These are phyloP conservation scores for Prinia subflava DNA, from an alignment of 2,113 vertebrate species.

Conservation along the genomic window DNA sequence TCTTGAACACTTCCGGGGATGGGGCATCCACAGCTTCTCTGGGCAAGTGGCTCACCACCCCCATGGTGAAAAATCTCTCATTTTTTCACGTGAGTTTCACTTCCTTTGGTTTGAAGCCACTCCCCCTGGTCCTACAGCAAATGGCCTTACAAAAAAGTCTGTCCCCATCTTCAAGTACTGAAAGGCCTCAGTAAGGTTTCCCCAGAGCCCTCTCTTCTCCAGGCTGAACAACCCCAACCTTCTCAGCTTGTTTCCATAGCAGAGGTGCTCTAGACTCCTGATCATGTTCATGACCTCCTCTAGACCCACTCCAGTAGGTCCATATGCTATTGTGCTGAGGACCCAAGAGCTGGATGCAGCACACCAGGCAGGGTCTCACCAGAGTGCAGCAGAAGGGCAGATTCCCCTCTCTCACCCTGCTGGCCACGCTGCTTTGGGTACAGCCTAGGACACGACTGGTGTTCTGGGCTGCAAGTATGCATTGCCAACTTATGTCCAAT, in stretches of 20 bases:
- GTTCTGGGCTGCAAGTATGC: accelerated
- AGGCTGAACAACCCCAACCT: neutral
- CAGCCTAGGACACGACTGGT: neutral
- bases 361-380: neutral
- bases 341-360: neutral
- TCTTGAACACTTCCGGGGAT: neutral
- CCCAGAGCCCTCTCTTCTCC: neutral
- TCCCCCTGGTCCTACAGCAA: neutral
- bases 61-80: neutral
- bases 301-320: neutral
- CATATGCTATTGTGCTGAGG: no score
- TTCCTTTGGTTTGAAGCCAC: neutral
- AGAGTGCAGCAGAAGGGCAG: neutral
- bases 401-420: accelerated
- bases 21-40: neutral
- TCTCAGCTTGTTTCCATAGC: neutral
- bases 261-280: neutral
- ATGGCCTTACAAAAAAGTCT: neutral
- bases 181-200: neutral
- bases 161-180: neutral
- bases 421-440: accelerated
- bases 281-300: neutral
- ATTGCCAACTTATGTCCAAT: neutral
- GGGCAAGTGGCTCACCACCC: neutral
- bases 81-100: neutral